These are phyloP conservation scores for Volucella inanis DNA, from an alignment of 2,888 invertebrate species.

Conservation along the genomic window DNA sequence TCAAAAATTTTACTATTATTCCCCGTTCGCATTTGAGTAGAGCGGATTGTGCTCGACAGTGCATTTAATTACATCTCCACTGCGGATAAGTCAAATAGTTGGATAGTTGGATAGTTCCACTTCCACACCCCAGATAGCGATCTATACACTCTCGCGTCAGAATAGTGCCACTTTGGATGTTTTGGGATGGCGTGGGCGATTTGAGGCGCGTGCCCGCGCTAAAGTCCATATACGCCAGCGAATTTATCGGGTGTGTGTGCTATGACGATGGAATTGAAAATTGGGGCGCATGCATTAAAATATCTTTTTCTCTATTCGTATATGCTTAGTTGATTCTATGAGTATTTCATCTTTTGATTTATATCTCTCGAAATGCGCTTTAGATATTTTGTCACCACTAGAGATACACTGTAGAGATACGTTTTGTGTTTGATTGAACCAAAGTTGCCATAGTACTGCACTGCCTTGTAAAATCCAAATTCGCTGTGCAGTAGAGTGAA, in stretches of 20 bases:
- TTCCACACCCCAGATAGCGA: slow-evolving; percentile 36
- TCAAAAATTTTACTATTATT: slow-evolving; percentile 38
- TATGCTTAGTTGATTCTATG: slow-evolving; percentile 25
- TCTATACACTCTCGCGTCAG: slow-evolving; percentile 50
- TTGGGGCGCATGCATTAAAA: slow-evolving; percentile 66
- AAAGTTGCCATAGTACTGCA: slow-evolving; percentile 6
- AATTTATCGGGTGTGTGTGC: slow-evolving; percentile 45
- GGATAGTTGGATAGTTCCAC: neutral
- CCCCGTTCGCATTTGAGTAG: slow-evolving; percentile 41
- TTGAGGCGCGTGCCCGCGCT: slow-evolving; percentile 54
- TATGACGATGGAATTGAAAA: slow-evolving; percentile 41
- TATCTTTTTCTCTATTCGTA: slow-evolving; percentile 39
- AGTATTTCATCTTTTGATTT: slow-evolving; percentile 56
- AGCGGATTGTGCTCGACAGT: neutral
- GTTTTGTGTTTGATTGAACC: too few species aligned
- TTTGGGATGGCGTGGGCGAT: slow-evolving; percentile 63
- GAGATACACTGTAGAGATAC: neutral
- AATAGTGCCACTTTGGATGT: slow-evolving; percentile 57
- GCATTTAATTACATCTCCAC: slow-evolving; percentile 51
- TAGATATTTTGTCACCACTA: slow-evolving; percentile 39
- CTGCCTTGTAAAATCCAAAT: neutral
- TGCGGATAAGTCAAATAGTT: too few species aligned
- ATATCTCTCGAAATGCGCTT: slow-evolving; percentile 46
- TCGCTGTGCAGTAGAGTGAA: too few species aligned
- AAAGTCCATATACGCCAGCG: slow-evolving; percentile 52